A percentile compares a stretch with the other conserved stretches of the same genome.
phyloP scores from a whole-genome alignment of 2,888 invertebrate species.

The Pyralis farinalis region DNA sequence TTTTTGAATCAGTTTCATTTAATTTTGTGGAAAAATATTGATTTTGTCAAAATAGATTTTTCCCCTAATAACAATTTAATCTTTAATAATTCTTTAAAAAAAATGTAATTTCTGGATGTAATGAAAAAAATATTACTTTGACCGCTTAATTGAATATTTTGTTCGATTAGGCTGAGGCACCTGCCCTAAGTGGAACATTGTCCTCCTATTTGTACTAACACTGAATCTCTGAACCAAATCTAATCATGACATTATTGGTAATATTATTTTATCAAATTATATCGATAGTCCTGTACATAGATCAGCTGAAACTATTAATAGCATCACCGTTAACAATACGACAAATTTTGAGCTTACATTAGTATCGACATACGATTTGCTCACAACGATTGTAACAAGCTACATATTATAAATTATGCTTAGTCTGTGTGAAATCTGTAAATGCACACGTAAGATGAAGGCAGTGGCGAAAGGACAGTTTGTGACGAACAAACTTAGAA shows the following conservation, averaged over 20 bases:
- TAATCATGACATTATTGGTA: too few relatives aligned
- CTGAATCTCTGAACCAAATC: too few relatives aligned
- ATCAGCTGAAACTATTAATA: too few relatives aligned
- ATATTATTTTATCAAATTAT: too few relatives aligned
- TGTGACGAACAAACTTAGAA: conserved; percentile 30
- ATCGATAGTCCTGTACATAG: too few relatives aligned
- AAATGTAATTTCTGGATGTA: not conserved
- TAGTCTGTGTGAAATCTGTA: conserved; percentile 18
- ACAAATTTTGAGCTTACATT: too few relatives aligned
- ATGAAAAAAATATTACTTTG: conserved; percentile 13
- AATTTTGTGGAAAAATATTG: conserved; percentile 47
- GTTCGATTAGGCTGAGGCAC: conserved; percentile 42
- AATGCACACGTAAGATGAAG: conserved; percentile 33
- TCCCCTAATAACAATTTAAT: conserved; percentile 3
- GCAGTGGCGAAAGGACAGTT: conserved; percentile 37
- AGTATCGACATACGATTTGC: not conserved
- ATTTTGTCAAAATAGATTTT: conserved; percentile 55
- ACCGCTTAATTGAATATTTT: conserved; percentile 27
- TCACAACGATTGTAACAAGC: not conserved
- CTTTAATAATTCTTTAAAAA: not conserved
- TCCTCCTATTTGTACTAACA: conserved; percentile 7
- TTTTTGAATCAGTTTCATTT: conserved; percentile 54
- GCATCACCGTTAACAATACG: too few relatives aligned
- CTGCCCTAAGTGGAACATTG: conserved; percentile 17
- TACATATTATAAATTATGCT: conserved; percentile 3